Evolutionary conservation across 2,113 vertebrate species (phyloP).

Genomic region (Coregonus clupeaformis): DNA sequence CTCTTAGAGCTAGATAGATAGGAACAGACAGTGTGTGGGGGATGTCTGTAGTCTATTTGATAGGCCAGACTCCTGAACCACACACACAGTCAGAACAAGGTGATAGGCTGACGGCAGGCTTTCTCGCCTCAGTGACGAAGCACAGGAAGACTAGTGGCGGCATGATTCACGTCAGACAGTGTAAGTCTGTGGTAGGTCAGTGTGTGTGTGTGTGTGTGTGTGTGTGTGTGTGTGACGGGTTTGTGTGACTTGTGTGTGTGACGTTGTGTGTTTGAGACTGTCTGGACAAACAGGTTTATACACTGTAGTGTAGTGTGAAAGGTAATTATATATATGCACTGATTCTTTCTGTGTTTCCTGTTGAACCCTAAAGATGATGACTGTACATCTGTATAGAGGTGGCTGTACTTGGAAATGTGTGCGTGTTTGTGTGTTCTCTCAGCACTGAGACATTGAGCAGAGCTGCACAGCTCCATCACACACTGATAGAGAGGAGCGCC

Average conservation of each 20-base stretch:
- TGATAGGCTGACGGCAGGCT: slow-evolving; percentile 24
- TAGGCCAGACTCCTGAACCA: slow-evolving; percentile 57
- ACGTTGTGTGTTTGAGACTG: background rate
- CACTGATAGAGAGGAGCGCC: slow-evolving; percentile 59
- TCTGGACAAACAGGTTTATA: too few species aligned
- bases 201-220: slow-evolving; percentile 6
- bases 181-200: background rate
- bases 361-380: background rate
- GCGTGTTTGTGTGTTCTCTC: slow-evolving; percentile 8
- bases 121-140: slow-evolving; percentile 14
- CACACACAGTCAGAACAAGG: slow-evolving; percentile 21
- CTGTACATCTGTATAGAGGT: background rate
- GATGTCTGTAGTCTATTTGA: slow-evolving; percentile 70
- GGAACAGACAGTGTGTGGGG: slow-evolving; percentile 35
- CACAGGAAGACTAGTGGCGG: slow-evolving; percentile 5
- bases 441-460: slow-evolving; percentile 34
- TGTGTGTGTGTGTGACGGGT: too few species aligned
- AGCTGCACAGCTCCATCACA: slow-evolving; percentile 26
- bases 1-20: background rate
- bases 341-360: background rate
- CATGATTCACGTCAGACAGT: slow-evolving; percentile 4
- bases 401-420: slow-evolving; percentile 1
- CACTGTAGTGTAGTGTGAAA: too few species aligned
- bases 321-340: too few species aligned
- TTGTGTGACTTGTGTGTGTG: background rate